A percentile compares a stretch with the other conserved stretches of the same genome.
These are phyloP conservation scores for Bos javanicus DNA, from an alignment of 2,113 vertebrate species.

Conservation along the genomic window DNA sequence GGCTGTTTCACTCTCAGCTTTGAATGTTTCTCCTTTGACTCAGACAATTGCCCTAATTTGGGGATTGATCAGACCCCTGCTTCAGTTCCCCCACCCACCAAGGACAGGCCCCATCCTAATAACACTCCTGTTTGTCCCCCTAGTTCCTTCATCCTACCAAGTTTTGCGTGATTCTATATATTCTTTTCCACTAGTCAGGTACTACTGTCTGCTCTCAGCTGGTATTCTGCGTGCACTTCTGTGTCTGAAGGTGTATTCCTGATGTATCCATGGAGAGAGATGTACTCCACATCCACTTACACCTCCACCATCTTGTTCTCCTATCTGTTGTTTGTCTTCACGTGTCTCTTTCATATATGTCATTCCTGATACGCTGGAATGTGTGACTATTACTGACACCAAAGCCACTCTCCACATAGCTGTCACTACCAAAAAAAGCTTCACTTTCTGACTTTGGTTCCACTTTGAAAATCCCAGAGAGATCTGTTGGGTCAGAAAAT, in stretches of 20 bases:
- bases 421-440: background rate
- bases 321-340: background rate
- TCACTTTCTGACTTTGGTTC: background rate
- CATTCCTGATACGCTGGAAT: background rate
- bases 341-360: background rate
- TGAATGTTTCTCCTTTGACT: background rate
- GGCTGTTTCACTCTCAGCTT: background rate
- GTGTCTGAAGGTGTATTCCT: background rate
- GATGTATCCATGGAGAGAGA: background rate
- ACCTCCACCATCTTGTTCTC: background rate
- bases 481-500: background rate
- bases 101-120: background rate
- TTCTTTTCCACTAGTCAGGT: background rate
- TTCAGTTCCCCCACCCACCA: background rate
- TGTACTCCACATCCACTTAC: accelerated
- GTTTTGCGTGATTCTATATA: background rate
- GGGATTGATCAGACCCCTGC: accelerated
- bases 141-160: background rate
- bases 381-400: accelerated
- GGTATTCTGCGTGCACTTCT: background rate
- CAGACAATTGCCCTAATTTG: background rate
- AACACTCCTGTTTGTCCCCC: background rate
- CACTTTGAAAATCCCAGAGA: background rate
- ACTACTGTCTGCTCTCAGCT: background rate
- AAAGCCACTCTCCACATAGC: background rate